Conservation (phyloP, 2,888 invertebrate genomes). For the Poecilus cupreus region DNA sequence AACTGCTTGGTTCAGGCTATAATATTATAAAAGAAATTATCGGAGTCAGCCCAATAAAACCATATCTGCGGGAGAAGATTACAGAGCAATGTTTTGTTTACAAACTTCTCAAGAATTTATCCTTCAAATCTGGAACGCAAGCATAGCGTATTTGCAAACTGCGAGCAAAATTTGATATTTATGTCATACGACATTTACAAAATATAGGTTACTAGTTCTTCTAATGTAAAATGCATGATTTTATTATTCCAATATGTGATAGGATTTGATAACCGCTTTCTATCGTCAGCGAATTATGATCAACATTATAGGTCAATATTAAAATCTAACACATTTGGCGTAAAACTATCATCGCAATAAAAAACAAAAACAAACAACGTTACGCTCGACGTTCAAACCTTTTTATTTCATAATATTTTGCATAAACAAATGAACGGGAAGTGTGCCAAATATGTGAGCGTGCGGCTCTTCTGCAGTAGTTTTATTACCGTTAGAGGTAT, state of each 20-base stretch:
- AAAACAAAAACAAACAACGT: conserved; percentile 13
- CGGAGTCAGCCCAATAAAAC: too few species aligned
- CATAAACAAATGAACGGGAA: conserved; percentile 28
- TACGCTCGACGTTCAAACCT: background rate
- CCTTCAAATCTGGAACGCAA: background rate
- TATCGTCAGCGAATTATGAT: background rate
- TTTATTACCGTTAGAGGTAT: background rate
- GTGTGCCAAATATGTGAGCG: conserved; percentile 20
- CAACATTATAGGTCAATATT: conserved; percentile 11
- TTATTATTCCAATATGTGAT: background rate
- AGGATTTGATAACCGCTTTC: background rate
- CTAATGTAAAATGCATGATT: conserved; percentile 10
- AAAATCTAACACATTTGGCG: background rate
- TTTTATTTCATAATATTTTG: conserved; percentile 34
- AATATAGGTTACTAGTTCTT: conserved; percentile 1
- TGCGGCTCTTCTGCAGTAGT: background rate
- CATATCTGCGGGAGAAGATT: too few species aligned
- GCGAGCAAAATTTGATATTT: conserved; percentile 6
- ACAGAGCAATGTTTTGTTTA: background rate
- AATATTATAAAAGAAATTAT: too few species aligned
- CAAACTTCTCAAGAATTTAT: background rate
- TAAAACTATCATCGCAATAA: background rate
- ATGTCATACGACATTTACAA: background rate
- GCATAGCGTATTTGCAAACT: background rate
- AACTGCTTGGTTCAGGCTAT: too few species aligned